phyloP scores from a whole-genome alignment of 2,888 invertebrate genomes.

The Agonopterix arenella region DNA sequence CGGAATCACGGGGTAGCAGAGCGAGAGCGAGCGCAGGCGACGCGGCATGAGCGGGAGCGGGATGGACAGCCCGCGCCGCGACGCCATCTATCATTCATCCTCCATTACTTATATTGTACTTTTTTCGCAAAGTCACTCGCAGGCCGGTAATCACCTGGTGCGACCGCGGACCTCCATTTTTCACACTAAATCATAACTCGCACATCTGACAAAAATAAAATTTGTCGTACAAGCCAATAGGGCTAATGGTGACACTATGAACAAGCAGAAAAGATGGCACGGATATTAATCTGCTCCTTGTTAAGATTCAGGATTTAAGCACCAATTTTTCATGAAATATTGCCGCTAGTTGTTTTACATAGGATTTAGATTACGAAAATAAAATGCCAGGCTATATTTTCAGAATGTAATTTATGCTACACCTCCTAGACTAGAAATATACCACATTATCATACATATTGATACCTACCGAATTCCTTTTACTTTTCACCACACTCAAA shows the following conservation, averaged over 20 bases:
- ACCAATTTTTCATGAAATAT: constrained; percentile 4
- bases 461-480: neutral
- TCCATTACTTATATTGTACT: constrained; percentile 77
- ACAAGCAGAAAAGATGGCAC: constrained; percentile 42
- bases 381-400: constrained; percentile 1
- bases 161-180: constrained; percentile 70
- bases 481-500: constrained; percentile 1
- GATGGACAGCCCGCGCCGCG: constrained; percentile 36
- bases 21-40: constrained; percentile 35
- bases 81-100: constrained; percentile 75
- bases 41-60: constrained; percentile 34
- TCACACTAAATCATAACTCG: constrained; percentile 74
- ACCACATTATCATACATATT: constrained; percentile 8
- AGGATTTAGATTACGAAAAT: constrained; percentile 2
- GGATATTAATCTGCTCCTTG: constrained; percentile 40
- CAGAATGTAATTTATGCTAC: constrained; percentile 4
- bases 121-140: constrained; percentile 75
- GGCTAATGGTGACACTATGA: constrained; percentile 67
- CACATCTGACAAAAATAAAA: constrained; percentile 73
- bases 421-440: neutral
- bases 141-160: constrained; percentile 76
- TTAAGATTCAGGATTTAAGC: constrained; percentile 14
- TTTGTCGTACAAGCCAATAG: constrained; percentile 73
- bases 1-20: constrained; percentile 22
- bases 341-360: constrained; percentile 2